Evolutionary conservation across 2,113 vertebrate genomes (phyloP).

Genomic region (Callionymus lyra): DNA sequence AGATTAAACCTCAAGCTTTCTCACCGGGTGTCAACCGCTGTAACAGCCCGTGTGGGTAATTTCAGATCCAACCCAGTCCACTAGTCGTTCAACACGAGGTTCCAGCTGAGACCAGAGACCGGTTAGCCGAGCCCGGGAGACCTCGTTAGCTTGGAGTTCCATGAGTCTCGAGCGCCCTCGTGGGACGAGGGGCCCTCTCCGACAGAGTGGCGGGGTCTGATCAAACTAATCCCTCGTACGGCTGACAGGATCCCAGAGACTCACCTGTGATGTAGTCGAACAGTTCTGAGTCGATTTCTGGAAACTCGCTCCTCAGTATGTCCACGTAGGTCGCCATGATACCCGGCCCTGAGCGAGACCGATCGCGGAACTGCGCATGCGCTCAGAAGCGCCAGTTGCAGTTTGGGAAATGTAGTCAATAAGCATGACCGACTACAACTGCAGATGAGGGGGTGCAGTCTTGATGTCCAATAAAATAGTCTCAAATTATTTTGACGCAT

Average conservation of each 20-base stretch:
- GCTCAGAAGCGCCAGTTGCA: constrained; percentile 17
- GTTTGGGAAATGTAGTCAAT: constrained; percentile 38
- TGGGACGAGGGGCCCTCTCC: neutral
- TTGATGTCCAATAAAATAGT: no score
- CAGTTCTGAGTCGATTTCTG: constrained; percentile 84
- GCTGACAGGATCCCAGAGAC: neutral
- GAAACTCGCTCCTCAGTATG: constrained; percentile 90
- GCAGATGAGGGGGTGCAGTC: no score
- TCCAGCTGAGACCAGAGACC: no score
- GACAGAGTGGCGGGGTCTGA: neutral
- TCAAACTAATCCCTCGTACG: neutral
- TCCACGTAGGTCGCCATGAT: constrained; percentile 93
- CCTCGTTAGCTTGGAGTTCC: neutral
- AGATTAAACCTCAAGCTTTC: no score
- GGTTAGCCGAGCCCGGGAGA: neutral
- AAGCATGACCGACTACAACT: no score
- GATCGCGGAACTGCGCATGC: constrained; percentile 42
- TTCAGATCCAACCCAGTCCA: no score
- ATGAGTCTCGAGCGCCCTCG: neutral
- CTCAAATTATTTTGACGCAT: no score
- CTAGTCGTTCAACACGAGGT: no score
- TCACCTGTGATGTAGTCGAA: constrained; percentile 90
- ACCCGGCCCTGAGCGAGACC: constrained; percentile 40
- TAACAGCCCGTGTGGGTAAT: no score
- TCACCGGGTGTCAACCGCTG: no score